Percentiles rank a stretch among this genome's conserved stretches.
These are phyloP conservation scores for Brachyhypopomus gauderio DNA, from an alignment of 2,113 vertebrate species.

Conservation along the genomic window DNA sequence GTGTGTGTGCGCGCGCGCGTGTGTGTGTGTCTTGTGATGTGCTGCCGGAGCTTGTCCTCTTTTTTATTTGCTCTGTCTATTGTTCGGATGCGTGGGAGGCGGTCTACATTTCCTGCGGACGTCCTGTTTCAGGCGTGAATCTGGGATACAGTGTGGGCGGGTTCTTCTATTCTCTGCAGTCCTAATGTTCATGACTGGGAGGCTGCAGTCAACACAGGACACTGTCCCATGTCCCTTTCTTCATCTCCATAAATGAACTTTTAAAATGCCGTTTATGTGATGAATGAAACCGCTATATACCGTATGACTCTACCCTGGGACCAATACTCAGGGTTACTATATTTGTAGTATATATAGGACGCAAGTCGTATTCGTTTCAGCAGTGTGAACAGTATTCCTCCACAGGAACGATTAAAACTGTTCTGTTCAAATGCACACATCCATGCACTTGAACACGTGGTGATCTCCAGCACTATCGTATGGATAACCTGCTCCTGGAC, in stretches of 20 bases:
- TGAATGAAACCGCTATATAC: background rate
- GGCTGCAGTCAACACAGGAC: slow-evolving; percentile 58
- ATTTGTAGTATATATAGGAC: background rate
- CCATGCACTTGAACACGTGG: too few relatives aligned
- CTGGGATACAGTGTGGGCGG: background rate
- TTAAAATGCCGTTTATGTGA: background rate
- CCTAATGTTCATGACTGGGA: slow-evolving; percentile 59
- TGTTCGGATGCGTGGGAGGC: too few relatives aligned
- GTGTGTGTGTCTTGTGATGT: too few relatives aligned
- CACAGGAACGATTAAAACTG: too few relatives aligned
- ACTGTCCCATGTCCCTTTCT: background rate
- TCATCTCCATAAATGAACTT: background rate
- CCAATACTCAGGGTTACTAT: background rate
- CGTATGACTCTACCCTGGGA: too few relatives aligned
- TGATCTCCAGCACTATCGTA: too few relatives aligned
- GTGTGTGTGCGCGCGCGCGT: too few relatives aligned
- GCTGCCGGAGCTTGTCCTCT: background rate
- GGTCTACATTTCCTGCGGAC: background rate
- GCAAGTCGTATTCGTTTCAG: background rate
- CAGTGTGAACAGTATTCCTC: background rate
- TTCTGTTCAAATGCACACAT: too few relatives aligned
- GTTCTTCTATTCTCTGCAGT: slow-evolving; percentile 12
- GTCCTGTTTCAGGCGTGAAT: background rate
- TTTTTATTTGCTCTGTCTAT: background rate
- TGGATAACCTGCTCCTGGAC: too few relatives aligned